Evolutionary conservation across 2,113 vertebrate genomes (phyloP), one percentile per base, ranked within the genome.

Genomic region (Muscicapa adusta): DNA sequence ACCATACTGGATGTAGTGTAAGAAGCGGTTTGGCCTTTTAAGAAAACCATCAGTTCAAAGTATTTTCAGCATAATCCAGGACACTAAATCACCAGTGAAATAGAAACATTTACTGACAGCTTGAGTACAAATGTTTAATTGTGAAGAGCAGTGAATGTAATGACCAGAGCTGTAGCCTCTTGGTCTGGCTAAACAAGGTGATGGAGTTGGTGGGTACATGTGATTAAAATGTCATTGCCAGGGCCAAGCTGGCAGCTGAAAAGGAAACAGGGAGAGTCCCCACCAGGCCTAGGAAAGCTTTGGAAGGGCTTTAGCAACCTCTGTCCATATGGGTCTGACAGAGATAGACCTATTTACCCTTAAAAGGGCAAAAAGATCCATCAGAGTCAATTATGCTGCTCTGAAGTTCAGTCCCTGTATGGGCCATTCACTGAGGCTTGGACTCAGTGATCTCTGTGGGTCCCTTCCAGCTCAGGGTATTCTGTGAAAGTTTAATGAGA

Each of bases 11-110:
- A 76, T 40, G 73, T 81, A 85, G 13, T 22, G 8, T 74, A 54
- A 95, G 83, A 51, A 83, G 72, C 1, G 4, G 79, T 92, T 94
- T 96, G 93, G 91, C 88, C 90, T 94, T 94, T 85, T 33, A 58
- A 93, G 87, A 95, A 93, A 96, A 87, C 50, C 91, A 94, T 91
- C 94, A 95, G 86, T 91, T 94, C 92, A 96, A 94, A 97, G 93
- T 94, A 94, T 91, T 96, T 96, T 96, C 94, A 81, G 89, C 86
- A 92, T 93, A 96, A 96, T 93, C 94, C 92, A 73, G 92, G 86
- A 93, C 77, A 92, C 77, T 95, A 96, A 95, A 96, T 94, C 96
- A 95, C 74, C 79, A 28, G 84, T 74, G 84, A 85, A 92, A 91
- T 2, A 94, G 89, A 90, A 95, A 94, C 78, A 92, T 95, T 93